A percentile compares a stretch with the other conserved stretches of the same genome.
phyloP scores from a whole-genome alignment of 1,140 invertebrate species.

The Macrobrachium rosenbergii region DNA sequence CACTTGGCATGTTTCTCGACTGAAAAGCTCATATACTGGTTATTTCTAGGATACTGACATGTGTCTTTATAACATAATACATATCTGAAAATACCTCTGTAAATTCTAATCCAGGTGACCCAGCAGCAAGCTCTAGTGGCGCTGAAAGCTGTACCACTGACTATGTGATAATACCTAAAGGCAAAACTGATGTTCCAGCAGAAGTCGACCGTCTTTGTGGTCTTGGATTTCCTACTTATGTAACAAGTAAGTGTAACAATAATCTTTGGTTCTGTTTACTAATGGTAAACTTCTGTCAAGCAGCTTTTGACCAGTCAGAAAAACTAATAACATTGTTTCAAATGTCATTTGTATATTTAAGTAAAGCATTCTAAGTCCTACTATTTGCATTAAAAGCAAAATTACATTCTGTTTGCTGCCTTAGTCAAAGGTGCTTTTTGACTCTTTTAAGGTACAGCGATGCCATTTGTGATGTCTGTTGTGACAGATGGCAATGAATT shows the following conservation, averaged over 20 bases:
- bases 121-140: constrained; percentile 1
- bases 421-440: not conserved
- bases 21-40: no score
- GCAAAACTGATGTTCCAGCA: not conserved
- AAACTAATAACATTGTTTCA: no score
- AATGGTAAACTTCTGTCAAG: not conserved
- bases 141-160: constrained; percentile 4
- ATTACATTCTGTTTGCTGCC: no score
- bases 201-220: constrained; percentile 24
- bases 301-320: not conserved
- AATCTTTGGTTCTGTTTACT: not conserved
- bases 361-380: no score
- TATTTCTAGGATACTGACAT: no score
- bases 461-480: constrained; percentile 34
- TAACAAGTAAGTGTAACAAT: constrained; percentile 9
- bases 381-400: no score
- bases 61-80: no score
- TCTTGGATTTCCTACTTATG: constrained; percentile 28
- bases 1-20: no score
- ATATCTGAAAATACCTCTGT: no score
- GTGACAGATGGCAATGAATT: constrained; percentile 19
- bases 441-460: constrained; percentile 17
- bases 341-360: no score
- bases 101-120: no score
- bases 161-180: constrained; percentile 38